Percentiles rank a stretch among this genome's conserved stretches.
Evolutionary conservation across 2,888 invertebrate species (phyloP).

Genomic region (Dynastes grantii): DNA sequence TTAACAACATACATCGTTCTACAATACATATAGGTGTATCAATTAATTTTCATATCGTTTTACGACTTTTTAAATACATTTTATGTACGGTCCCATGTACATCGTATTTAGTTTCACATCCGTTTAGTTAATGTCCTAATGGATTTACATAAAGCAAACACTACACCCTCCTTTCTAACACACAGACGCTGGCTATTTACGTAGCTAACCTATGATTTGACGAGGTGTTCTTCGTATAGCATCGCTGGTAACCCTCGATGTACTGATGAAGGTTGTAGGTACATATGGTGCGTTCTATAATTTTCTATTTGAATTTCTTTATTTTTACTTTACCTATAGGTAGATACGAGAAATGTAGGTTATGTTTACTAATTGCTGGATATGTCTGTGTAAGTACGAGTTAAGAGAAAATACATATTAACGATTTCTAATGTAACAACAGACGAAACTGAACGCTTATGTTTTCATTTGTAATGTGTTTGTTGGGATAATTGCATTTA

Average conservation of each 20-base stretch:
- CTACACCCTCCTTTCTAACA: conserved; percentile 28
- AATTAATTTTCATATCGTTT: conserved; percentile 46
- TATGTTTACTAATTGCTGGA: conserved; percentile 44
- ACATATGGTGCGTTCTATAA: neutral
- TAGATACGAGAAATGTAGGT: conserved; percentile 20
- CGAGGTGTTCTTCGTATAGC: neutral
- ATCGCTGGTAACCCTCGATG: neutral
- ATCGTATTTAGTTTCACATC: conserved; percentile 60
- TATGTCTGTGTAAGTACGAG: too few relatives aligned
- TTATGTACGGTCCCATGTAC: conserved; percentile 26
- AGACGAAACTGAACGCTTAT: too few relatives aligned
- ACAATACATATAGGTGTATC: neutral
- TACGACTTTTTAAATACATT: conserved; percentile 50
- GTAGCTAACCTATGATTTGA: neutral
- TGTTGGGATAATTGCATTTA: too few relatives aligned
- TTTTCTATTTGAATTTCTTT: conserved; percentile 39
- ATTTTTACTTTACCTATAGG: conserved; percentile 15
- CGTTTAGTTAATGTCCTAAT: conserved; percentile 63
- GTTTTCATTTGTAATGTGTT: too few relatives aligned
- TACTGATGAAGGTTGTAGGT: too few relatives aligned
- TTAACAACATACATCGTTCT: too few relatives aligned
- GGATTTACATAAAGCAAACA: conserved; percentile 65
- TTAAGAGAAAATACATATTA: too few relatives aligned
- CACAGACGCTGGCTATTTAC: neutral
- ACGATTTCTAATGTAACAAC: too few relatives aligned